Evolutionary conservation across 1,140 invertebrate genomes (phyloP).

Genomic region (Musca domestica): DNA sequence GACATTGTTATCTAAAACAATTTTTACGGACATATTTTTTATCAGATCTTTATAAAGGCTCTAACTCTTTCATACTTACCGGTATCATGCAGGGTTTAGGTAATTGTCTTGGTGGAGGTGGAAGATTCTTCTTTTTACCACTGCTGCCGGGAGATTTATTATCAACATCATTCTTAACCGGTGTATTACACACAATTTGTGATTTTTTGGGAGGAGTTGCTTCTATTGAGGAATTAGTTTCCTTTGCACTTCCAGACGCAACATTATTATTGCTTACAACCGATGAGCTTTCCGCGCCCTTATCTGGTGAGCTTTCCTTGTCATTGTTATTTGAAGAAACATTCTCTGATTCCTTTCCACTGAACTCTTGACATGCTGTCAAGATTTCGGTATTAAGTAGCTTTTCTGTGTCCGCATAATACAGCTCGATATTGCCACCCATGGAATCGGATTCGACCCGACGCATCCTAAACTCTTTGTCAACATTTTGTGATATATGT

Average conservation of each 20-base stretch:
- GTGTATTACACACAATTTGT: neutral
- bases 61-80: too few species aligned
- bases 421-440: constrained; percentile 27
- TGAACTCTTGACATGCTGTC: constrained; percentile 15
- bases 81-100: constrained; percentile 1
- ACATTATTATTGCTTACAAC: too few species aligned
- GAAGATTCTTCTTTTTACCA: neutral
- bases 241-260: too few species aligned
- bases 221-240: neutral
- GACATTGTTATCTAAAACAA: too few species aligned
- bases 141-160: neutral
- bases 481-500: constrained; percentile 27
- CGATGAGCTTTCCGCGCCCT: too few species aligned
- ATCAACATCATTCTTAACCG: too few species aligned
- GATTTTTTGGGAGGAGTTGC: neutral
- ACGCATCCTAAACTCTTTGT: constrained; percentile 17
- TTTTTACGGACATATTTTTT: too few species aligned
- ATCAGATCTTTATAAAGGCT: too few species aligned
- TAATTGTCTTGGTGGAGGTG: neutral
- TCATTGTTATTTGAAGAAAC: neutral
- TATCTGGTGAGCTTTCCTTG: neutral
- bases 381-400: constrained; percentile 32
- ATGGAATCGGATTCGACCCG: neutral
- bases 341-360: neutral
- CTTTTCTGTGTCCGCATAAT: constrained; percentile 7